These are phyloP conservation scores for Asarcornis scutulata DNA, from an alignment of 2,113 vertebrate genomes.

Conservation along the genomic window DNA sequence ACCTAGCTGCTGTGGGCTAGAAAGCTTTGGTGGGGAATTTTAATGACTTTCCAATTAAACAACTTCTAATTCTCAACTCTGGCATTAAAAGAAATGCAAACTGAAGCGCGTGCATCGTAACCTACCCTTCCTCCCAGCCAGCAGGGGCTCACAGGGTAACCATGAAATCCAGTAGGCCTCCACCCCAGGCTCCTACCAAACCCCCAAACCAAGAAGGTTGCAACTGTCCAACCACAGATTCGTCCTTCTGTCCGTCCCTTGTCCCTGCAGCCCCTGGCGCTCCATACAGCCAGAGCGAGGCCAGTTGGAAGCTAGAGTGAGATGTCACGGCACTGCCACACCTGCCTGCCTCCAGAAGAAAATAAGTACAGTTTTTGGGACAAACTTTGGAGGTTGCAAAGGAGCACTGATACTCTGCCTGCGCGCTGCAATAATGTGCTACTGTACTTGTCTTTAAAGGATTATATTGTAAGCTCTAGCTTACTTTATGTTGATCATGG, in stretches of 20 bases:
- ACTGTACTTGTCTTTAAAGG: not conserved
- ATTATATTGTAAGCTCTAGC: not conserved
- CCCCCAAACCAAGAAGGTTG: not conserved
- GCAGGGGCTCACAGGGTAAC: not conserved
- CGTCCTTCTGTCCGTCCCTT: accelerated
- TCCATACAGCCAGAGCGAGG: not conserved
- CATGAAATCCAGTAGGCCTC: not conserved
- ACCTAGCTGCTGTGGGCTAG: not conserved
- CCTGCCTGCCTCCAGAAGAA: not conserved
- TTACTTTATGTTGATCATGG: not conserved
- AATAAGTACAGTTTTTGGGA: not conserved
- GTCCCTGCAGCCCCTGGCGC: not conserved
- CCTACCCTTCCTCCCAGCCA: not conserved
- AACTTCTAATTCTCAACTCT: not conserved
- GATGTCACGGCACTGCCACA: not conserved
- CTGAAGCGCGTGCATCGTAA: not conserved
- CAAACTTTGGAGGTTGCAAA: not conserved
- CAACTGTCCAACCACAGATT: accelerated
- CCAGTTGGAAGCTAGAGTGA: not conserved
- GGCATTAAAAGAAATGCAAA: not conserved
- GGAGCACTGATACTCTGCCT: not conserved
- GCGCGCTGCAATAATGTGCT: not conserved
- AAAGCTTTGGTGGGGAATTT: not conserved
- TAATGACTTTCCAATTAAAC: not conserved
- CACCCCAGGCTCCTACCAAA: not conserved